Conservation (phyloP, 2,888 invertebrate genomes). For the Ornithoptera alexandrae region DNA sequence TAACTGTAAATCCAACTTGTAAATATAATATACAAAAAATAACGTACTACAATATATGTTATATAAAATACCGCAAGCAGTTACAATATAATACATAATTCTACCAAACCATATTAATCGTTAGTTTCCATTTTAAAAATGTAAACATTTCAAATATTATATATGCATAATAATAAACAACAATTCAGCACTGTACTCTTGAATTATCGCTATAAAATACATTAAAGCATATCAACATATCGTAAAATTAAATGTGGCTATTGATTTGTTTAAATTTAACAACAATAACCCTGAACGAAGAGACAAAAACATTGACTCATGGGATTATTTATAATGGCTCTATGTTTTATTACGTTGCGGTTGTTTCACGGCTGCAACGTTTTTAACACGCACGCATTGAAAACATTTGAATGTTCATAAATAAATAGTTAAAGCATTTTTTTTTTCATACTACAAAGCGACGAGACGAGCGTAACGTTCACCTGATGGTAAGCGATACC, state of each 20-base stretch:
- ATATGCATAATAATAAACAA: background rate
- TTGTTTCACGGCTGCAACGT: constrained; percentile 19
- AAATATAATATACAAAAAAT: too few species aligned
- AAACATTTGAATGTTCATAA: background rate
- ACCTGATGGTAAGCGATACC: too few species aligned
- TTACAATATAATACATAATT: too few species aligned
- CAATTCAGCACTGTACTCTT: background rate
- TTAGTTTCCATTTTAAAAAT: background rate
- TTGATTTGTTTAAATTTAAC: constrained; percentile 4
- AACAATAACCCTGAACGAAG: constrained; percentile 18
- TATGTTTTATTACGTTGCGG: constrained; percentile 18
- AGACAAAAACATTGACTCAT: constrained; percentile 29
- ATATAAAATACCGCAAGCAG: too few species aligned
- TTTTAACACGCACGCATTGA: constrained; percentile 9
- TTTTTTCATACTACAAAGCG: too few species aligned
- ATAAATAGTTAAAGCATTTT: background rate
- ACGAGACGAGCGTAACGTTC: too few species aligned
- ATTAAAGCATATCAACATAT: background rate
- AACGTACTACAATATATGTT: too few species aligned
- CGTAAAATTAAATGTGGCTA: background rate
- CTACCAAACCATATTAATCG: background rate
- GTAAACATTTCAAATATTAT: background rate
- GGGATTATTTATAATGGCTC: constrained; percentile 21
- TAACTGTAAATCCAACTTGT: too few species aligned
- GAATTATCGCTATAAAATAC: background rate